phyloP scores from a whole-genome alignment of 2,888 invertebrate species.

The Synergus gifuensis region DNA sequence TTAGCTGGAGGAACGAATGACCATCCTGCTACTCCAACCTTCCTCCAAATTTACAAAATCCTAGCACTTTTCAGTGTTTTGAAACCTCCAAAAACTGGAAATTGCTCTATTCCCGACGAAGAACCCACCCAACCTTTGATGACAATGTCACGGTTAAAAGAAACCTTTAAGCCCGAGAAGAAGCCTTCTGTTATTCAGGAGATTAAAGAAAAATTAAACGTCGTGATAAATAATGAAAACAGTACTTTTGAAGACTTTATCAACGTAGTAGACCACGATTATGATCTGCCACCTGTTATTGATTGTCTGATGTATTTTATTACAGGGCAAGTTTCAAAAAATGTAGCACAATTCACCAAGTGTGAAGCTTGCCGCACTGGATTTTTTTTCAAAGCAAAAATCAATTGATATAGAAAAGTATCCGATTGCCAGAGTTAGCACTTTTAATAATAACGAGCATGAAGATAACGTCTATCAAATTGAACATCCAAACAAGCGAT shows the following conservation, averaged over 20 bases:
- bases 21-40: conserved; percentile 45
- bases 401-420: neutral
- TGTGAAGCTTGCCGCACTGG: neutral
- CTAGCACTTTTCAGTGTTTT: conserved; percentile 44
- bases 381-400: neutral
- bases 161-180: conserved; percentile 20
- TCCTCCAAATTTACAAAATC: conserved; percentile 46
- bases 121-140: conserved; percentile 43
- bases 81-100: conserved; percentile 42
- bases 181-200: neutral
- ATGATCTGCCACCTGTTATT: neutral
- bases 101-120: conserved; percentile 42
- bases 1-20: conserved; percentile 44
- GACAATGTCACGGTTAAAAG: conserved; percentile 40
- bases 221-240: neutral
- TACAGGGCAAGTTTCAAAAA: too few species aligned
- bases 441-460: neutral
- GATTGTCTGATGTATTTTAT: neutral
- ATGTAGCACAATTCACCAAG: too few species aligned
- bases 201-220: neutral
- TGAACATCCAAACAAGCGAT: neutral
- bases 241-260: neutral
- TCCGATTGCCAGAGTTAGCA: neutral
- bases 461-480: neutral
- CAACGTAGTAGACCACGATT: neutral